Conservation (phyloP, 2,888 invertebrate species). For the Adelognathus sp. region DNA sequence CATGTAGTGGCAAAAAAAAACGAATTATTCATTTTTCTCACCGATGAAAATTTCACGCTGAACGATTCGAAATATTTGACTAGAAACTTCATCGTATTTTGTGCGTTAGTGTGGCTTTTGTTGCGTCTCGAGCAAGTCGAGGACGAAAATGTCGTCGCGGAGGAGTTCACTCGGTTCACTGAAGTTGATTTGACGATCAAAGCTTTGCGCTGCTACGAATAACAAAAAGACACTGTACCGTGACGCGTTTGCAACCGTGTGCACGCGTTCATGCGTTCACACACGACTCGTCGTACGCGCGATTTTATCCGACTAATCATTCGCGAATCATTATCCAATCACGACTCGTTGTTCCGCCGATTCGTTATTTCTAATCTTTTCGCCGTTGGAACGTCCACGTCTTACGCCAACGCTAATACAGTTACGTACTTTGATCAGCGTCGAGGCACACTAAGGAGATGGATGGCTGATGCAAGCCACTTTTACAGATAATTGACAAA, state of each 20-base stretch:
- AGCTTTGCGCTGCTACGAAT: constrained; percentile 48
- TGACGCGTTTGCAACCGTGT: not conserved
- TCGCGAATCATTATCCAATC: constrained; percentile 47
- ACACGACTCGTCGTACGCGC: constrained; percentile 7
- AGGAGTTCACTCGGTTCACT: constrained; percentile 50
- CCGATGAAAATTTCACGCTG: constrained; percentile 76
- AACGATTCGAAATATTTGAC: constrained; percentile 76
- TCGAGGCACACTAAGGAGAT: not conserved
- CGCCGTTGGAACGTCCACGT: not conserved
- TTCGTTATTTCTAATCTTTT: constrained; percentile 20
- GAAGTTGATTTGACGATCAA: constrained; percentile 56
- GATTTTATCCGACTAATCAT: constrained; percentile 42
- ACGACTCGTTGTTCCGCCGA: constrained; percentile 18
- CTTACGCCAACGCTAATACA: constrained; percentile 41
- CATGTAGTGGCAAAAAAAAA: not conserved
- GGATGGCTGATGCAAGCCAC: not conserved
- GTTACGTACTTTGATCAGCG: constrained; percentile 14
- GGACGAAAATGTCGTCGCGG: constrained; percentile 36
- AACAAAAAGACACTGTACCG: constrained; percentile 18
- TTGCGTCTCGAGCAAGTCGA: constrained; percentile 7
- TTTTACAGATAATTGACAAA: not conserved
- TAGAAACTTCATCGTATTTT: constrained; percentile 76
- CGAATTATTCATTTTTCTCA: constrained; percentile 64
- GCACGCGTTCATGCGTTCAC: not conserved
- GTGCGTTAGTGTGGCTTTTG: constrained; percentile 21